Percentiles rank a stretch among this genome's conserved stretches.
Conservation (phyloP, 2,113 vertebrate species). For the Melierax canorus region DNA sequence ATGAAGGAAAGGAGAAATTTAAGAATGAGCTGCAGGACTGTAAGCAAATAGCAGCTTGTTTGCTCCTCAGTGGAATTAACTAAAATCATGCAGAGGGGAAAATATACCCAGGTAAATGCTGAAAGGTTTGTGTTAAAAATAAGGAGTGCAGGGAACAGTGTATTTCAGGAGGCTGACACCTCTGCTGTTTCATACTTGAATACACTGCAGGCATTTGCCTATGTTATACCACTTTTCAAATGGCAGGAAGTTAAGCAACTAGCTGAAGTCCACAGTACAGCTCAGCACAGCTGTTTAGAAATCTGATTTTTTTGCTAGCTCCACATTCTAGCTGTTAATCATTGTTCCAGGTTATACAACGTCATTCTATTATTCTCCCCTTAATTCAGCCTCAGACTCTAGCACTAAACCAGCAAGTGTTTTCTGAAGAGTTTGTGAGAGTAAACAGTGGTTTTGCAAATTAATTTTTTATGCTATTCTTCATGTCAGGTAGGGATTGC, state of each 20-base stretch:
- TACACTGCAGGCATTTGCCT: not conserved
- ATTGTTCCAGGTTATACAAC: not conserved
- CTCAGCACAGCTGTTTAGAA: not conserved
- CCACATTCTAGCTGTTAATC: not conserved
- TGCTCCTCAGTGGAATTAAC: not conserved
- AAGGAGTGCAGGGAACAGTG: not conserved
- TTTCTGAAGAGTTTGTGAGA: not conserved
- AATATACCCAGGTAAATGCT: not conserved
- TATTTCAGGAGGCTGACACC: not conserved
- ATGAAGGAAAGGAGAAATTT: not conserved
- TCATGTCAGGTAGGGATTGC: not conserved
- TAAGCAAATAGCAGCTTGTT: not conserved
- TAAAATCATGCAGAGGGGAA: not conserved
- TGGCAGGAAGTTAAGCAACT: not conserved
- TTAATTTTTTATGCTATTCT: not conserved
- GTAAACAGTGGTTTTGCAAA: not conserved
- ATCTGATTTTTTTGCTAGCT: not conserved
- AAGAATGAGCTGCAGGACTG: not conserved
- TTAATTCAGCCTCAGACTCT: not conserved
- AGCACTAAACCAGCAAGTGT: not conserved
- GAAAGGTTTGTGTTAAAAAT: not conserved
- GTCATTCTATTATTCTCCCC: not conserved
- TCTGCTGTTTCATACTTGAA: not conserved
- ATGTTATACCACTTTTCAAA: not conserved
- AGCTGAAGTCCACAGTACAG: not conserved